A percentile compares a stretch with the other conserved stretches of the same genome.
Evolutionary conservation across 2,797 vertebrate genomes (phyloP).

Genomic region (Gymnoscopelus braueri): DNA sequence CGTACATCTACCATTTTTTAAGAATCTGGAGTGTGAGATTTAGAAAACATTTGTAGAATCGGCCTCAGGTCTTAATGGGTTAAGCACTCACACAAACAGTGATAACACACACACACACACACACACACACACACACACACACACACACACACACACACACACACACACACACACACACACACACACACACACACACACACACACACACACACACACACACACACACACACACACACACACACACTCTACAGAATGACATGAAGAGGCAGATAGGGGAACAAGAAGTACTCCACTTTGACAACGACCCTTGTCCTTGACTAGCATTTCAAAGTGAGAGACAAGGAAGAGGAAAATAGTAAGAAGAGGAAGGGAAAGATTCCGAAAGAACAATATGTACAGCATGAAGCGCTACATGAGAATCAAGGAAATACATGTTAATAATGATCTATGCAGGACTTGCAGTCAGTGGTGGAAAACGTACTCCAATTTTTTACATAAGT

Average conservation of each 20-base stretch:
- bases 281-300: slow-evolving; percentile 18
- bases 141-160: background rate
- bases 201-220: background rate
- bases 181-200: slow-evolving; percentile 7
- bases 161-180: background rate
- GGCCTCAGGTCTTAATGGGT: too few relatives aligned
- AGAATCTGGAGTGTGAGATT: too few relatives aligned
- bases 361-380: background rate
- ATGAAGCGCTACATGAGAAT: background rate
- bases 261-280: slow-evolving; percentile 17
- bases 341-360: background rate
- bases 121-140: background rate
- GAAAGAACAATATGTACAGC: background rate
- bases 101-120: background rate
- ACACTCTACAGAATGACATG: slow-evolving; percentile 1
- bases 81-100: background rate
- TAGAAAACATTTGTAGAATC: too few relatives aligned
- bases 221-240: slow-evolving; percentile 2
- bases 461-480: too few relatives aligned
- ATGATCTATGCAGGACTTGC: too few relatives aligned
- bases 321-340: slow-evolving; percentile 11
- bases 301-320: slow-evolving; percentile 15
- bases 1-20: too few relatives aligned
- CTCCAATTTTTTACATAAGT: too few relatives aligned
- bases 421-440: background rate